Conservation (phyloP, 2,888 invertebrate species). For the Macrophya annulata region DNA sequence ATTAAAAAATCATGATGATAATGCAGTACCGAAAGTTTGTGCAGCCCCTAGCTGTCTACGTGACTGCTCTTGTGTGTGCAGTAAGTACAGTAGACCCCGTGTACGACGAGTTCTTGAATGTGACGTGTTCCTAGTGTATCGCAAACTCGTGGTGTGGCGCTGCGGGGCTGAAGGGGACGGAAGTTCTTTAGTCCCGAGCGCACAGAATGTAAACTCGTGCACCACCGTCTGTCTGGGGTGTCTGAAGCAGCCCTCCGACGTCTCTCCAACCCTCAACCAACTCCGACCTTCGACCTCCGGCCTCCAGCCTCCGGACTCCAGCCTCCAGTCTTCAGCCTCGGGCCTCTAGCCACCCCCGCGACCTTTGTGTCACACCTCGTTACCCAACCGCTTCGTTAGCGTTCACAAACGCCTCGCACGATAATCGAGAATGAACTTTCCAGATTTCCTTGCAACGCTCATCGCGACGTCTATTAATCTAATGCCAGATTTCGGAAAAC, state of each 20-base stretch:
- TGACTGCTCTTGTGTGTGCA: not conserved
- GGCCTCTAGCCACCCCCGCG: slow-evolving; percentile 54
- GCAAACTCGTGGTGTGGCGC: slow-evolving; percentile 10
- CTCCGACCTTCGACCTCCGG: slow-evolving; percentile 58
- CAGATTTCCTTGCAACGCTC: not conserved
- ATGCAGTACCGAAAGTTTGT: not conserved
- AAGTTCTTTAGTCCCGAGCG: slow-evolving; percentile 38
- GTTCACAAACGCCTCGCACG: slow-evolving; percentile 48
- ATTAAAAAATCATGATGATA: not conserved
- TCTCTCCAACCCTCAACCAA: slow-evolving; percentile 58
- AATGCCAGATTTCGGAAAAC: not conserved
- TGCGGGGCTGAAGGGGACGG: not conserved
- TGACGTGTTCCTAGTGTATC: slow-evolving; percentile 36
- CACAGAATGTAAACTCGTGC: slow-evolving; percentile 48
- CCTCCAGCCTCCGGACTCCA: slow-evolving; percentile 11
- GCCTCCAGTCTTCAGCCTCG: slow-evolving; percentile 13
- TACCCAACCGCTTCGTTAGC: slow-evolving; percentile 73
- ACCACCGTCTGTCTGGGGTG: slow-evolving; percentile 71
- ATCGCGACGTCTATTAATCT: not conserved
- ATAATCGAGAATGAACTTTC: slow-evolving; percentile 44
- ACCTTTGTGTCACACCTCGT: slow-evolving; percentile 75
- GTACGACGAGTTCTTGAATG: not conserved
- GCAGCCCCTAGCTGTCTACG: slow-evolving; percentile 1
- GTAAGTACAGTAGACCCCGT: slow-evolving; percentile 4
- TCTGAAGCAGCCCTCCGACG: slow-evolving; percentile 74